These are phyloP conservation scores for Lanius ludovicianus DNA, from an alignment of 2,113 vertebrate species.

Conservation along the genomic window DNA sequence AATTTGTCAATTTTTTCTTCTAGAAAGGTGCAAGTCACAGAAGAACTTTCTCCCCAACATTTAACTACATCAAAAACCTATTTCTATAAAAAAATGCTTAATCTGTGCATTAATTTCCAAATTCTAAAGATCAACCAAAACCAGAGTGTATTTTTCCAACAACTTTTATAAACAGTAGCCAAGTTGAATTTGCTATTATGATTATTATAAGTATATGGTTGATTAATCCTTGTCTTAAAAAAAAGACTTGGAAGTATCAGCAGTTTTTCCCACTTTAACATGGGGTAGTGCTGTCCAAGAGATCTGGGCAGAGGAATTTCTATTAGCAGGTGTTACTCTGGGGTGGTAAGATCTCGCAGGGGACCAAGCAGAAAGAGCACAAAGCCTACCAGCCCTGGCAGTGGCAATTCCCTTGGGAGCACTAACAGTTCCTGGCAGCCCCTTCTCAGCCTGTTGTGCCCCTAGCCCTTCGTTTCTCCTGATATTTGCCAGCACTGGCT, in stretches of 20 bases:
- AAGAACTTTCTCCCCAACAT: neutral
- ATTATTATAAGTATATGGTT: neutral
- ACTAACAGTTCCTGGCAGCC: neutral
- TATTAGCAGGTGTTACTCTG: neutral
- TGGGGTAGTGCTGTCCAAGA: neutral
- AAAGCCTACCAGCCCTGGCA: neutral
- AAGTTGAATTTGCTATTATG: neutral
- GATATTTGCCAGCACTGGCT: neutral
- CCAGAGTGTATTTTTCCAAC: neutral
- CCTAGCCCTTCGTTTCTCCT: neutral
- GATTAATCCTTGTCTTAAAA: neutral
- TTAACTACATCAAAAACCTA: neutral
- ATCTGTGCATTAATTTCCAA: neutral
- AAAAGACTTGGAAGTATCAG: neutral
- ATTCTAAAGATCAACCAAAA: neutral
- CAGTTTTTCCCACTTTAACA: neutral
- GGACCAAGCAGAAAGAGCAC: neutral
- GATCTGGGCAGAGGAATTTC: neutral
- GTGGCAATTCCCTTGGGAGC: neutral
- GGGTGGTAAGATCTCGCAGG: neutral
- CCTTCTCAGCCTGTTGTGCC: neutral
- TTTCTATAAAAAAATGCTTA: neutral
- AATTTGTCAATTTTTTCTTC: neutral
- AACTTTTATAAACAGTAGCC: neutral
- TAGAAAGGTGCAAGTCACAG: neutral